These are phyloP conservation scores for Littorina saxatilis DNA, from an alignment of 1,140 invertebrate genomes.

Conservation along the genomic window DNA sequence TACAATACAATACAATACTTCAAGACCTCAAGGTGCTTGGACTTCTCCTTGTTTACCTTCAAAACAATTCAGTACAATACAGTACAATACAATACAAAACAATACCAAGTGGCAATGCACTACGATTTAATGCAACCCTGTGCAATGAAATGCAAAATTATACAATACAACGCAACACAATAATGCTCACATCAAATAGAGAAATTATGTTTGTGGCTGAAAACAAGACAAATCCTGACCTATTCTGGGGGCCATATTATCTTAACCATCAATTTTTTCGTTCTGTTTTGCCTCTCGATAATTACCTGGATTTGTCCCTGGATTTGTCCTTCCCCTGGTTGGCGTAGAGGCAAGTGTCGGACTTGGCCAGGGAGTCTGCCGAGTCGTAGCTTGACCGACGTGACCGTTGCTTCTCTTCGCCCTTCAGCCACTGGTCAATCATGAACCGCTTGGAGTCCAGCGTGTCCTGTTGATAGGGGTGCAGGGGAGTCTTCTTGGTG, in stretches of 20 bases:
- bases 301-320: not conserved
- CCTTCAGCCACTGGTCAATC: slow-evolving; percentile 27
- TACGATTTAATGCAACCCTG: too few relatives aligned
- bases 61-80: too few relatives aligned
- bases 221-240: too few relatives aligned
- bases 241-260: too few relatives aligned
- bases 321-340: not conserved
- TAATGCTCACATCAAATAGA: too few relatives aligned
- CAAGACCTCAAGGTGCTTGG: not conserved
- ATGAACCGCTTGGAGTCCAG: slow-evolving; percentile 25
- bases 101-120: too few relatives aligned
- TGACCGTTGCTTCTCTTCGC: not conserved
- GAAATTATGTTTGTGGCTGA: too few relatives aligned
- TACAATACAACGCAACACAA: too few relatives aligned
- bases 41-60: slow-evolving; percentile 12
- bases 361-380: slow-evolving; percentile 23
- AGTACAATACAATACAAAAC: too few relatives aligned
- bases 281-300: not conserved
- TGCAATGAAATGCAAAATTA: too few relatives aligned
- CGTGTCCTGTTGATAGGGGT: not conserved
- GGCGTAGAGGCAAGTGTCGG: slow-evolving; percentile 25
- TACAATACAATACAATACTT: too few relatives aligned
- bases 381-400: not conserved
- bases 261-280: too few relatives aligned
- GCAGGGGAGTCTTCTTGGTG: not conserved